Percentiles rank a stretch among this genome's conserved stretches.
Evolutionary conservation across 2,113 vertebrate species (phyloP).

Genomic region (Nematolebias whitei): DNA sequence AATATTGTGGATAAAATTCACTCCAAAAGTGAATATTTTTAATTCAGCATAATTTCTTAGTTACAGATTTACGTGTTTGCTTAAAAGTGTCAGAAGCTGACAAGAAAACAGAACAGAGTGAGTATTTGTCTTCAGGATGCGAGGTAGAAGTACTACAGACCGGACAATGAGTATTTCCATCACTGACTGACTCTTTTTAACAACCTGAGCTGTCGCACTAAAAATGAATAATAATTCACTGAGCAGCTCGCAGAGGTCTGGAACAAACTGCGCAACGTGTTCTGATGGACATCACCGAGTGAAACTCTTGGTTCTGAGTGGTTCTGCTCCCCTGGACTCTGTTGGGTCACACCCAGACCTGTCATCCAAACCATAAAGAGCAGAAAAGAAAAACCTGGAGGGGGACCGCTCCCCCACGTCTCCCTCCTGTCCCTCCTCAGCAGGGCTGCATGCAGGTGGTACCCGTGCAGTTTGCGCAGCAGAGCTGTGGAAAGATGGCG

Average conservation of each 20-base stretch:
- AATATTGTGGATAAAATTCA: no score
- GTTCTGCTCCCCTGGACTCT: slow-evolving; percentile 15
- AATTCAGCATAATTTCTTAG: no score
- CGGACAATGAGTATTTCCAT: no score
- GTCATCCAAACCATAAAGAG: slow-evolving; percentile 1
- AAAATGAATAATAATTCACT: not conserved
- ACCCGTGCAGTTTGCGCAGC: slow-evolving; percentile 30
- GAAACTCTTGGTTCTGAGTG: not conserved
- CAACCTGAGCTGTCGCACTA: not conserved
- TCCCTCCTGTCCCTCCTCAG: slow-evolving; percentile 2
- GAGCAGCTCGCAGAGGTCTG: not conserved
- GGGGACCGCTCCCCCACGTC: slow-evolving; percentile 16
- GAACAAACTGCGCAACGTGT: not conserved
- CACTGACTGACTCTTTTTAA: not conserved
- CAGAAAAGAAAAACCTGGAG: slow-evolving; percentile 5
- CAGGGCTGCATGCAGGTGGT: slow-evolving; percentile 32
- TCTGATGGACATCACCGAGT: slow-evolving; percentile 3
- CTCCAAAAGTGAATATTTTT: no score
- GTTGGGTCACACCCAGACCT: slow-evolving; percentile 12
- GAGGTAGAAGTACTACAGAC: no score
- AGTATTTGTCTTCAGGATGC: no score
- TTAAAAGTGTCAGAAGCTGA: no score
- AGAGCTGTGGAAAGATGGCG: slow-evolving; percentile 58
- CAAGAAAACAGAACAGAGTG: no score
- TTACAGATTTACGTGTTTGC: no score